Base-by-base conservation (phyloP, 1,140 invertebrate species). In the Tetramorium simillimum region DNA sequence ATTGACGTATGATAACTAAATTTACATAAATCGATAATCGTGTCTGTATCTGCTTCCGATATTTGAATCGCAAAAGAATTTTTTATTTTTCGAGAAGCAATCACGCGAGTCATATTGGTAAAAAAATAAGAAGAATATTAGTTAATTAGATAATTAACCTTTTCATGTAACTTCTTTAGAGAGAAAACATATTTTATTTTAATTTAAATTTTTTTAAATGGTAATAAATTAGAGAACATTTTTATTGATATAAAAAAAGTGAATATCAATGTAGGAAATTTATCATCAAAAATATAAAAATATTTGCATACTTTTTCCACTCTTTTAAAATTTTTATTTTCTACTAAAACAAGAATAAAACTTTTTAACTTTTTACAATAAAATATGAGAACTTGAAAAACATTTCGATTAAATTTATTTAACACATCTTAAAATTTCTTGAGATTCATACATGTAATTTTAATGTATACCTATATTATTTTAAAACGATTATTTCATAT, bases 141-240 rank as follows among this genome's bases (percentile, higher is more conserved):
- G 37, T 18, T 78, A 77, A 46, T 77, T 63, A 77, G 6, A 49
- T 78, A 77, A 77, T 77, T 77, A 18, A 43, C 62, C 12, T 9
- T 43, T 43, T 46, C 0, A 53, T 51, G 7, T 73, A 73, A 21
- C 18, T 56, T 37, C 40, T 37, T 73, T 2, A 40, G 5, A 73
- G 49, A 37, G 7, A 37, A 7, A 56, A 12, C 12, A 37, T 53
- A 73, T 73, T 40, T 73, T 56, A 21, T 46, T 28, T 73, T 56
- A 33, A 18, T 33, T 73, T 53, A 16, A 56, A 43, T 0, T 43
- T 43, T 21, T 24, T 21, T 43, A 65, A 67, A 12, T 33, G 1
- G n/a, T 18, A 65, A 40, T 6, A 10, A 69, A 46, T 3, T 46
- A 24, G 65, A 33, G 33, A 33, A 33, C 33, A 4, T 33, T 33